Conservation (phyloP, 2,888 invertebrate species). For the Tenthredo amoena region DNA sequence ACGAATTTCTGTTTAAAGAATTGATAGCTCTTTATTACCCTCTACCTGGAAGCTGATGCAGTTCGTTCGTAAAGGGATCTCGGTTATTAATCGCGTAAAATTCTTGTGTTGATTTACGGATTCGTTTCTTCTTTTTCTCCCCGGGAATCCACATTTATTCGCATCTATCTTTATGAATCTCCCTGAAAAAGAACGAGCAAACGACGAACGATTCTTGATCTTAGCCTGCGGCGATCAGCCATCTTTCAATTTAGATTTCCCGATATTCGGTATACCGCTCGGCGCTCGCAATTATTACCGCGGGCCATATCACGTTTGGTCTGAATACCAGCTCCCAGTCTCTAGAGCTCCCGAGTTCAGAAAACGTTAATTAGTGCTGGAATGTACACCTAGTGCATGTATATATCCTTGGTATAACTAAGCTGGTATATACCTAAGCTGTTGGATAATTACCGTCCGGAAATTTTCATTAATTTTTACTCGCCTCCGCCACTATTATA, state of each 20-base stretch:
- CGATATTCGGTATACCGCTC: not conserved
- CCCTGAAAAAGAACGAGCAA: not conserved
- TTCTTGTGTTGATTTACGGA: not conserved
- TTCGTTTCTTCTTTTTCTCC: not conserved
- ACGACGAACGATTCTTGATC: not conserved
- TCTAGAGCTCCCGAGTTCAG: not conserved
- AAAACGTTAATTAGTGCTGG: conserved; percentile 5
- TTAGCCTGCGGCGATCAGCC: not conserved
- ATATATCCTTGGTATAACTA: not conserved
- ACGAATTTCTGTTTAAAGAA: not conserved
- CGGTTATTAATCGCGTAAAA: not conserved
- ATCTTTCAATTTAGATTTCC: conserved; percentile 4
- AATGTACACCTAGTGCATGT: not conserved
- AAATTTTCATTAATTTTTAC: conserved; percentile 28
- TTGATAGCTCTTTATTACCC: not conserved
- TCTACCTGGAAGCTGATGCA: not conserved
- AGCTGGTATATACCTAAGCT: not conserved
- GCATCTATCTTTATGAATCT: not conserved
- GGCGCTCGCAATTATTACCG: not conserved
- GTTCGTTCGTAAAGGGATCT: not conserved
- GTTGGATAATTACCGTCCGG: not conserved
- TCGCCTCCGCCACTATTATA: not conserved
- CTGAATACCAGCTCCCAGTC: not conserved
- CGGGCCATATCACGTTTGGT: not conserved
- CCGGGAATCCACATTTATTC: not conserved